These are phyloP conservation scores for Myioborus miniatus DNA, from an alignment of 2,797 vertebrate species.

Conservation along the genomic window DNA sequence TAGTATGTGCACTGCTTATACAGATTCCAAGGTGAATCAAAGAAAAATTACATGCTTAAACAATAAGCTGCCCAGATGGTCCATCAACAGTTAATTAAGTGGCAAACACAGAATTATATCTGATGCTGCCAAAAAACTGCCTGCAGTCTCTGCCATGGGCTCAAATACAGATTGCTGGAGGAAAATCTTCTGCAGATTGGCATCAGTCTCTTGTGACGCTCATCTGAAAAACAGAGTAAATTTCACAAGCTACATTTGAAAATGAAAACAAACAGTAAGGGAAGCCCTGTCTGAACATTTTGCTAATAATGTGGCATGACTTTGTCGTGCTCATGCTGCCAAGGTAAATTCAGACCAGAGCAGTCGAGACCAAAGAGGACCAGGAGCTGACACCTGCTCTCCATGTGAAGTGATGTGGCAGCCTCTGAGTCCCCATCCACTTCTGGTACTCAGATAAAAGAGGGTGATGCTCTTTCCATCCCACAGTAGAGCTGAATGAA, in stretches of 20 bases:
- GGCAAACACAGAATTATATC: conserved; percentile 17
- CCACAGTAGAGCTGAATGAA: background rate
- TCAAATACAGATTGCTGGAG: conserved; percentile 28
- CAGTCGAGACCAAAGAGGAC: background rate
- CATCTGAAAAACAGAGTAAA: conserved; percentile 14
- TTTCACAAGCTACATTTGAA: conserved; percentile 14
- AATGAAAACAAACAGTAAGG: background rate
- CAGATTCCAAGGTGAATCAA: conserved; percentile 42
- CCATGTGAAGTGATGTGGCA: background rate
- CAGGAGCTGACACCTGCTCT: background rate
- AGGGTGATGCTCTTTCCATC: background rate
- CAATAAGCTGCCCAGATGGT: conserved; percentile 45
- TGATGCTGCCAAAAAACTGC: conserved; percentile 16
- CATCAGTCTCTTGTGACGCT: conserved; percentile 1
- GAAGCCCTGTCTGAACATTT: background rate
- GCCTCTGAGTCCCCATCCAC: background rate
- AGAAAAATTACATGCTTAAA: conserved; percentile 29
- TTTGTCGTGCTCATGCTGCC: background rate
- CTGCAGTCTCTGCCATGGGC: background rate
- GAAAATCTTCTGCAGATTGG: conserved; percentile 8
- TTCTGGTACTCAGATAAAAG: background rate
- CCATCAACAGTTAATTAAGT: conserved; percentile 66
- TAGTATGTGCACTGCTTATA: background rate
- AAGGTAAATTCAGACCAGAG: conserved; percentile 16
- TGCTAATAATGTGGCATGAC: background rate